A percentile compares a stretch with the other conserved stretches of the same genome.
Evolutionary conservation across 1,140 invertebrate genomes (phyloP).

Genomic region (Lepidurus couesii): DNA sequence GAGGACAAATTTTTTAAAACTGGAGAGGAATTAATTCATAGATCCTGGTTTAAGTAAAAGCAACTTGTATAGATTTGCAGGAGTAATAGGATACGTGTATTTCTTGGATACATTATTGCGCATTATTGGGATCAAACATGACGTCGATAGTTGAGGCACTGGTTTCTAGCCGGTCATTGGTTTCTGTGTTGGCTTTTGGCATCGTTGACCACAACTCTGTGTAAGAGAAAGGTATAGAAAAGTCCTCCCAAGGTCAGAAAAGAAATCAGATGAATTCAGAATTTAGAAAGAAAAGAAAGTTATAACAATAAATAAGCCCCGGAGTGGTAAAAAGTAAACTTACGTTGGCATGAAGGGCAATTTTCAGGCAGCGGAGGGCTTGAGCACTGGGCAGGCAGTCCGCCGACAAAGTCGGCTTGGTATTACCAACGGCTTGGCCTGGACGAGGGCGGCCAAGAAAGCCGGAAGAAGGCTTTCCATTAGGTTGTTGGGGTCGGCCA

Average conservation of each 20-base stretch:
- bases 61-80: no score
- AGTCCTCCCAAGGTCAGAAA: background rate
- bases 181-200: background rate
- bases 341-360: background rate
- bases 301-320: background rate
- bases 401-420: background rate
- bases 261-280: background rate
- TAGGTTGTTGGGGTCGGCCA: background rate
- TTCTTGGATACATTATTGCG: no score
- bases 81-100: no score
- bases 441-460: background rate
- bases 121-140: no score
- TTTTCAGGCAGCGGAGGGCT: background rate
- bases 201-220: background rate
- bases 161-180: background rate
- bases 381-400: background rate
- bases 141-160: no score
- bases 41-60: no score
- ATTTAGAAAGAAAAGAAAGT: background rate
- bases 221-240: slow-evolving; percentile 5
- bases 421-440: background rate
- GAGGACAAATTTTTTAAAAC: no score
- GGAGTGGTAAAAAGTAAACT: background rate
- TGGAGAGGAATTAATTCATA: no score
- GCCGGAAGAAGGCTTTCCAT: background rate